phyloP scores from a whole-genome alignment of 53 echinoderm and acorn worm species.

The Stichopus horrens region DNA sequence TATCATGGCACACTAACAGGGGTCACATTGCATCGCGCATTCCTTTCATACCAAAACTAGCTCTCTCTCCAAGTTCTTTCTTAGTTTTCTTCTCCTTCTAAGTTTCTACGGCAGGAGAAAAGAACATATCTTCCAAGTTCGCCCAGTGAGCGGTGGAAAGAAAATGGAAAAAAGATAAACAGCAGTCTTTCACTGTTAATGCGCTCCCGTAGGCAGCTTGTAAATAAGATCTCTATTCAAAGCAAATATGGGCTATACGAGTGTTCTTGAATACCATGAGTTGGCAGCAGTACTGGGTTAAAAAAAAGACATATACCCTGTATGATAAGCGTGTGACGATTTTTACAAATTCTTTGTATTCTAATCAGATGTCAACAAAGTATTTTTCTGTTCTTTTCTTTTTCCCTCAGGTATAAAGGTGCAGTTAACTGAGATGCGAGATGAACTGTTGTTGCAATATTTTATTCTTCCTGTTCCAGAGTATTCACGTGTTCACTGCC shows the following conservation, averaged over 20 bases:
- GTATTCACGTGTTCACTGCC: constrained; percentile 53
- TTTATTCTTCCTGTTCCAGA: constrained; percentile 55
- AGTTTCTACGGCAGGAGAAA: constrained; percentile 21
- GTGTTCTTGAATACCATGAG: not conserved
- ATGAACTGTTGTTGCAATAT: constrained; percentile 48
- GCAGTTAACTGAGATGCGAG: constrained; percentile 23
- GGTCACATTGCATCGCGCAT: constrained; percentile 43
- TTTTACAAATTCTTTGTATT: not conserved
- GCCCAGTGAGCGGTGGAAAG: constrained; percentile 30
- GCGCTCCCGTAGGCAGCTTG: not conserved
- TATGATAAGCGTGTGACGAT: too few species aligned
- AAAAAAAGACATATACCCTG: not conserved
- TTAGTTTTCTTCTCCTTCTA: not conserved
- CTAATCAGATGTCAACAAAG: not conserved
- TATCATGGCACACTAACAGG: constrained; percentile 36
- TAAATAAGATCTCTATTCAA: not conserved
- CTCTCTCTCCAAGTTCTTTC: constrained; percentile 4
- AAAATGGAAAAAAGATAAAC: not conserved
- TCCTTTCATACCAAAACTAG: constrained; percentile 48
- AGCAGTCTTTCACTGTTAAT: not conserved
- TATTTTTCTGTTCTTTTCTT: not conserved
- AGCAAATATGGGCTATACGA: not conserved
- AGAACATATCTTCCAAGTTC: constrained; percentile 24
- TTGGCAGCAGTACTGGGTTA: not conserved
- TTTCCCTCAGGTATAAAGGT: constrained; percentile 25